A percentile compares a stretch with the other conserved stretches of the same genome.
These are phyloP conservation scores for Calameuta idolon DNA, from an alignment of 2,888 invertebrate genomes.

Conservation along the genomic window DNA sequence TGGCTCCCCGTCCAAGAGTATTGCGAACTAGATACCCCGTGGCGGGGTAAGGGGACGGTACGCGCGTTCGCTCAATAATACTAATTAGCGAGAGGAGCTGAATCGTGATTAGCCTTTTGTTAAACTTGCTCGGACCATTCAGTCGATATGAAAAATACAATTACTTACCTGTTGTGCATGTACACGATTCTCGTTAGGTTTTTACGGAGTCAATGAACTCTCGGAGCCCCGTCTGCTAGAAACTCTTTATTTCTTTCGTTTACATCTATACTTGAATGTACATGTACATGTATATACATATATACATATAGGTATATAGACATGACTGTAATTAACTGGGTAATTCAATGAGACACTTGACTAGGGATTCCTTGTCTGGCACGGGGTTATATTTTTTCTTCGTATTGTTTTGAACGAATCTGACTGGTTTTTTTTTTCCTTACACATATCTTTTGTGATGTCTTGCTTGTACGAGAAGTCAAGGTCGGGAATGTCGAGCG, in stretches of 20 bases:
- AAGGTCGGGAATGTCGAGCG: neutral
- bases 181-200: neutral
- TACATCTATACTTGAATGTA: neutral
- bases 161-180: neutral
- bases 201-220: neutral
- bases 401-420: neutral
- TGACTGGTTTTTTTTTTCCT: neutral
- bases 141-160: neutral
- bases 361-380: neutral
- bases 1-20: neutral
- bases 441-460: neutral
- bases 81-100: neutral
- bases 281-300: no score
- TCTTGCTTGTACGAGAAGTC: neutral
- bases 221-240: neutral
- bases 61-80: neutral
- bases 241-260: neutral
- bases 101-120: neutral
- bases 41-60: neutral
- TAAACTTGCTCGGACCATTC: neutral
- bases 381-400: neutral
- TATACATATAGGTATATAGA: neutral
- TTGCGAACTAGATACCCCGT: neutral
- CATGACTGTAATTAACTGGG: neutral
- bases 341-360: neutral